Base-by-base conservation (phyloP, 2,113 vertebrate genomes). In the Spermophilus dauricus region DNA sequence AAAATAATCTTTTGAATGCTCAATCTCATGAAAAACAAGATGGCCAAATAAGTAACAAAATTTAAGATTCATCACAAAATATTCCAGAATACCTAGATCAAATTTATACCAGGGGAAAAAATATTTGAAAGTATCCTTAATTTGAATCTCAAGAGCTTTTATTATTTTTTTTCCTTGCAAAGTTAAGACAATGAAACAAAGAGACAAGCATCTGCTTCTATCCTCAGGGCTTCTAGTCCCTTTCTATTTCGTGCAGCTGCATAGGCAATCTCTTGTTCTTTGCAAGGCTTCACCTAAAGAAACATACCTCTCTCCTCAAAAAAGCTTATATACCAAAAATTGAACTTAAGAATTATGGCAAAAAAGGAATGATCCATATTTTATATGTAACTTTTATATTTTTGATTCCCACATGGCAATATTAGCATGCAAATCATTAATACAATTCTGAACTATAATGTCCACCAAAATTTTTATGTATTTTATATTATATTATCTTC, bases 401-500 rank as follows among this genome's bases (percentile, higher is more conserved):
- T 76, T 14, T 87, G 61, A 82, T 10, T 77, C 6, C 13, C 30
- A 58, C 2, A 70, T 80, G 51, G 51, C 58, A 87, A 78, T 72
- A 65, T 73, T 83, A 94, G 11, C 10, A 48, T 34, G 20, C 1
- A 61, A 85, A 37, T 51, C 11, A 95, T 39, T 70, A 80, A 61
- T 53, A 89, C 92, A 61, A 92, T 18, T 4, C 14, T 76, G 51
- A 61, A 87, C 45, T 61, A 12, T 51, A 45, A n/a, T 53, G 7
- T 58, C 61, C 58, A 34, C 6, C 65, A 86, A 86, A 70, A 39
- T 61, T 16, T 53, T 86, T 14, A 65, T 76, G 4, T 69, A n/a
- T 28, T 32, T 67, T 22, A 30, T 82, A 39, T 76, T 20, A 83
- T 22, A 92, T 98, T 51, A 95, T 73, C 22, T 73, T 93, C 45